These are phyloP conservation scores for Sipha maydis DNA, from an alignment of 2,888 invertebrate species.

Conservation along the genomic window DNA sequence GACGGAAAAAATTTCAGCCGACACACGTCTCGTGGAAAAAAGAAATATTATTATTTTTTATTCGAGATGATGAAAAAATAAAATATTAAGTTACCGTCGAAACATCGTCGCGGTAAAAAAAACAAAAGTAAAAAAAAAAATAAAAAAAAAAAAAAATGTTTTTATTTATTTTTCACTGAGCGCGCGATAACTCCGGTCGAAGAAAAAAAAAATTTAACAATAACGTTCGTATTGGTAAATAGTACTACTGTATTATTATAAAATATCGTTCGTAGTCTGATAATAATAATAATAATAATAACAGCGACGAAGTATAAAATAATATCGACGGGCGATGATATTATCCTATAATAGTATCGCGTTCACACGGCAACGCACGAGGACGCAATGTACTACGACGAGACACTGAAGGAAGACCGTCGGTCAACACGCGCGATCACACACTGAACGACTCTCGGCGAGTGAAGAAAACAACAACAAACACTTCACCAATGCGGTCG, in stretches of 20 bases:
- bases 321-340: no score
- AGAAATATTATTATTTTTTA: neutral
- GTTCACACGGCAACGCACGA: neutral
- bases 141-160: neutral
- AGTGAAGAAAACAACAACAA: neutral
- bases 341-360: no score
- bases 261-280: no score
- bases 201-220: neutral
- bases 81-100: no score
- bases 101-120: no score
- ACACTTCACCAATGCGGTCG: neutral
- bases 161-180: neutral
- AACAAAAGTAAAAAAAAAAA: no score
- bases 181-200: no score
- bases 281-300: no score
- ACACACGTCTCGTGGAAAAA: neutral
- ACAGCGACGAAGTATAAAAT: no score
- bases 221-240: no score
- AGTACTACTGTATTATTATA: no score
- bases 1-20: neutral
- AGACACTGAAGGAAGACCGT: neutral
- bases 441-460: neutral
- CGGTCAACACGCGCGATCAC: constrained; percentile 6
- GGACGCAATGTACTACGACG: neutral
- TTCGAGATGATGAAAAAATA: neutral